Conservation (phyloP, 1,140 invertebrate species). For the Pseudomyrmex cubaensis region DNA sequence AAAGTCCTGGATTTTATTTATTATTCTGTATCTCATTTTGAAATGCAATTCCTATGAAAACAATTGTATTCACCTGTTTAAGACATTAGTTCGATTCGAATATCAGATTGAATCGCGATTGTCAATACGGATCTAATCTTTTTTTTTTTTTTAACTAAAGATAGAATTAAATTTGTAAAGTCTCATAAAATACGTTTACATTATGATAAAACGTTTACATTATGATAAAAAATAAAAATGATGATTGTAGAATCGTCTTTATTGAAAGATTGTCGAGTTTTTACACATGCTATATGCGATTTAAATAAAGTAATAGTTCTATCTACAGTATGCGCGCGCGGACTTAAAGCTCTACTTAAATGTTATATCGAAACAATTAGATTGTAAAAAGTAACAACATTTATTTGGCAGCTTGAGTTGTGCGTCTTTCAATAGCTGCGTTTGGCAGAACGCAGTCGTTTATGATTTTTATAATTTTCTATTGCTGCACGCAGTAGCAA, state of each 20-base stretch:
- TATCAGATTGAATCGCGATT: no score
- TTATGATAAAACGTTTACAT: no score
- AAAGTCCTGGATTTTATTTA: not conserved
- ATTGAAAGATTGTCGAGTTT: constrained; percentile 65
- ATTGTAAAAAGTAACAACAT: constrained; percentile 55
- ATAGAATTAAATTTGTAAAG: not conserved
- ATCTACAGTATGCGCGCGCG: constrained; percentile 72
- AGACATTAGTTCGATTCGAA: no score
- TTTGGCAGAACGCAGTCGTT: no score
- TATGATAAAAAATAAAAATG: constrained; percentile 2
- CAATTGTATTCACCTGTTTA: no score
- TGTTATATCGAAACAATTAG: constrained; percentile 55
- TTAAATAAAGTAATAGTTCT: constrained; percentile 77
- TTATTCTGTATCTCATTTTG: not conserved
- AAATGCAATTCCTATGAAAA: not conserved
- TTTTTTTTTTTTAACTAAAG: not conserved
- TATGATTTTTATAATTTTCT: no score
- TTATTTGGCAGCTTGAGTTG: constrained; percentile 75
- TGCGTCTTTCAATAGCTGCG: constrained; percentile 60
- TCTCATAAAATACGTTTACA: not conserved
- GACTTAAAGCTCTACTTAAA: constrained; percentile 52
- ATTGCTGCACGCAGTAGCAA: no score
- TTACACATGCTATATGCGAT: constrained; percentile 65
- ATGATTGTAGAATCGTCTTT: constrained; percentile 59
- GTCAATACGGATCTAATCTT: no score